Conservation (phyloP, 64 coral and sea anemone species). For the Montipora cactus region DNA sequence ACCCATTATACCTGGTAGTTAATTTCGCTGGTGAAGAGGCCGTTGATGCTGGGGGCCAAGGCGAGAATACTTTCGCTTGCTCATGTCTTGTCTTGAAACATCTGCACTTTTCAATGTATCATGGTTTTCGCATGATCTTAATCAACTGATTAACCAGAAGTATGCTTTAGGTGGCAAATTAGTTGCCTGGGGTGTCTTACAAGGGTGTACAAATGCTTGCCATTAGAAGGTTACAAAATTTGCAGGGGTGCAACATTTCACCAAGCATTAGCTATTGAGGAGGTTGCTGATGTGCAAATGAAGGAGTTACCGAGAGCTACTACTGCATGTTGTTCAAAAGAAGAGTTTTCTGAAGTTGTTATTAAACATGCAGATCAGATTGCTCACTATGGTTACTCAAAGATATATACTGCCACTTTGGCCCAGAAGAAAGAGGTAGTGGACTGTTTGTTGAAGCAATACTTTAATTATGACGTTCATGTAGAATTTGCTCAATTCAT, state of each 20-base stretch:
- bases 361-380: conserved; percentile 46
- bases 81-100: conserved; percentile 43
- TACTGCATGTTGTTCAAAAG: conserved; percentile 21
- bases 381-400: conserved; percentile 75
- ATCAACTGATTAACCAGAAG: too few relatives aligned
- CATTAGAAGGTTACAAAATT: conserved; percentile 45
- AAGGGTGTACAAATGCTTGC: too few relatives aligned
- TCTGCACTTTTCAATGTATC: too few relatives aligned
- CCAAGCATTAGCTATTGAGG: conserved; percentile 44
- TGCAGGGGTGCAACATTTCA: conserved; percentile 15
- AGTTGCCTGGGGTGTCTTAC: too few relatives aligned
- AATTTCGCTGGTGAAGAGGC: conserved; percentile 75
- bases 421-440: conserved; percentile 62
- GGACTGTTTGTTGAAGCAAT: conserved; percentile 62
- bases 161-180: too few relatives aligned
- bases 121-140: too few relatives aligned
- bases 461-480: conserved; percentile 74
- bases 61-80: conserved; percentile 70
- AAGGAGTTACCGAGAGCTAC: conserved; percentile 43
- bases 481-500: conserved; percentile 64
- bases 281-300: conserved; percentile 44
- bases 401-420: conserved; percentile 54
- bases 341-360: conserved; percentile 49
- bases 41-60: conserved; percentile 77
- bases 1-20: conserved; percentile 37